phyloP scores from a whole-genome alignment of 2,888 invertebrate species.

The Sarcophaga rosellei region DNA sequence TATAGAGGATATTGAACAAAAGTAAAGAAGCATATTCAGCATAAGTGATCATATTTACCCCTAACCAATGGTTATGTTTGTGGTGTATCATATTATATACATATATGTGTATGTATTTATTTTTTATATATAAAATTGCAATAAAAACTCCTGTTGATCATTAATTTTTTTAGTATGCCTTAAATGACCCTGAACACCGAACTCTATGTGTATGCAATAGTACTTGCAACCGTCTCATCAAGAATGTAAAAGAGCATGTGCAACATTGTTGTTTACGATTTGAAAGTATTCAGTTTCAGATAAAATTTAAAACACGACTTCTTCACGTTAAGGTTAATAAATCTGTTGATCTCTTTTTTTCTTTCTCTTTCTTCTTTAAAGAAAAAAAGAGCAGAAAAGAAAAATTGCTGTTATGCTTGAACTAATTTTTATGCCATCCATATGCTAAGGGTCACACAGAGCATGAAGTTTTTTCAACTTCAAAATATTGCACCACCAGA shows the following conservation, averaged over 20 bases:
- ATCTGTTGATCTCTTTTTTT: constrained; percentile 14
- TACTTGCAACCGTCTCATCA: background rate
- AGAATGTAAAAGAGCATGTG: constrained; percentile 26
- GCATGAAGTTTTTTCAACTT: background rate
- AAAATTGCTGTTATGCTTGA: constrained; percentile 10
- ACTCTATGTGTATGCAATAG: background rate
- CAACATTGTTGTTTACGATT: constrained; percentile 36
- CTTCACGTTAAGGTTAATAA: constrained; percentile 21
- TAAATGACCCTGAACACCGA: constrained; percentile 19
- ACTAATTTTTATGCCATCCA: constrained; percentile 5
- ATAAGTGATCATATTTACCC: constrained; percentile 22
- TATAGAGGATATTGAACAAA: constrained; percentile 35
- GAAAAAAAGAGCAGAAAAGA: background rate
- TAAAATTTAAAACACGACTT: background rate
- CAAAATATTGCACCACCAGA: background rate
- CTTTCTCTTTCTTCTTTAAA: background rate
- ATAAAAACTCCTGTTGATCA: constrained; percentile 21
- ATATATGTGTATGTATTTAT: background rate
- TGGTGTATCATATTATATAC: background rate
- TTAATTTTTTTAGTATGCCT: constrained; percentile 7
- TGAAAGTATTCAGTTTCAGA: constrained; percentile 38
- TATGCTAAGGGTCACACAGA: constrained; percentile 13
- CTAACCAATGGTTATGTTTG: background rate
- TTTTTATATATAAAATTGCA: background rate
- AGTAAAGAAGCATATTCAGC: constrained; percentile 22